Conservation (phyloP, 2,888 invertebrate species). For the Eristalis tenax region DNA sequence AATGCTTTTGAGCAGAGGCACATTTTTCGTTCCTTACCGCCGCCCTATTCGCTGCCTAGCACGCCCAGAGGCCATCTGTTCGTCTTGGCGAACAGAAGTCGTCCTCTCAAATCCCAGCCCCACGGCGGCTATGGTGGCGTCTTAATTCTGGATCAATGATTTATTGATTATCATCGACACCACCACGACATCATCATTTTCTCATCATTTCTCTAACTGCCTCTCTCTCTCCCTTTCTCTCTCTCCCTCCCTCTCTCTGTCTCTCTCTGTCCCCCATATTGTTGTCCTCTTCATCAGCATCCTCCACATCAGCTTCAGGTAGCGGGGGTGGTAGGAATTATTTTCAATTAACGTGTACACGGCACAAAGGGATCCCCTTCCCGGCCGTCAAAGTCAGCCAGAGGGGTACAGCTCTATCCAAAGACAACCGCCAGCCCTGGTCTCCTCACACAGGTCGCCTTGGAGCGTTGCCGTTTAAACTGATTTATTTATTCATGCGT, state of each 20-base stretch:
- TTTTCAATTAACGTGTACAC: constrained; percentile 47
- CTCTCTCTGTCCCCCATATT: background rate
- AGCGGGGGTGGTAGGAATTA: background rate
- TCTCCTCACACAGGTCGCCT: background rate
- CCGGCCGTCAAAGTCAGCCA: background rate
- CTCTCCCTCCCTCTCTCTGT: background rate
- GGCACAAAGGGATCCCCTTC: constrained; percentile 8
- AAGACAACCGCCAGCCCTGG: background rate
- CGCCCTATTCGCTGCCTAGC: background rate
- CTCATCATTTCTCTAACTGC: background rate
- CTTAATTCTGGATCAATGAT: constrained; percentile 31
- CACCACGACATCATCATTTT: background rate
- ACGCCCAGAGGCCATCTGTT: background rate
- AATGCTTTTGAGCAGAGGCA: background rate
- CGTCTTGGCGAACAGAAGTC: background rate
- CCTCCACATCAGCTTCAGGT: no score
- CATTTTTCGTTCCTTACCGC: background rate
- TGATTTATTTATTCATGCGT: constrained; percentile 56
- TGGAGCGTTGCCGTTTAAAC: constrained; percentile 17
- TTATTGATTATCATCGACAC: constrained; percentile 37
- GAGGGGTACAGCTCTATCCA: background rate
- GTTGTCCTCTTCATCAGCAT: background rate
- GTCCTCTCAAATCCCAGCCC: background rate
- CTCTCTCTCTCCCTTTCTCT: background rate
- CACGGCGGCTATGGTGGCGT: background rate